Evolutionary conservation across 2,113 vertebrate genomes (phyloP), one percentile per base, ranked within the genome.

Genomic region (Murina feae): DNA sequence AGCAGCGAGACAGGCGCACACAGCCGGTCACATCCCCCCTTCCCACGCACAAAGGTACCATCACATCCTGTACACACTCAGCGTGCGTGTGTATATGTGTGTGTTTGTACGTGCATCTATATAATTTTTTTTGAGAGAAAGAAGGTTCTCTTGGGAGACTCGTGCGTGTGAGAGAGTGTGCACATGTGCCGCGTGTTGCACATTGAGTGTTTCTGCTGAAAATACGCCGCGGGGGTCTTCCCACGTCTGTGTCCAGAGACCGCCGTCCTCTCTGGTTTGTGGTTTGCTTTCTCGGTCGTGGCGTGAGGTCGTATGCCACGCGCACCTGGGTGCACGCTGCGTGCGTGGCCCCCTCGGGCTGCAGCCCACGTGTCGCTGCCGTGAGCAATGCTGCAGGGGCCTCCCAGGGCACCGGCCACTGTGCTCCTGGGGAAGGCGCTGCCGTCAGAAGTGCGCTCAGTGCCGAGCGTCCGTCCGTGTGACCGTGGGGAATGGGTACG

Each of bases 151-250:
- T 72, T 79, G 47, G 32, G 37, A 90, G 63, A 25, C 21, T 4
- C 10, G 8, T 32, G 17, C 30, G 51, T 13, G 16, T 35, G 23
- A 9, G 6, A 35, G 9, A 66, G 20, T 93, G 58, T 25, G 14
- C 44, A 44, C 44, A 44, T 44, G 44, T 44, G 4, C 35, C 66
- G 12, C 91, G 44, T 60, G 23, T 47, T 90, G 21, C 75, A 53
- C 23, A 25, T 32, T 65, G 58, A 65, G 35, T 51, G 93, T 80
- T 94, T 82, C 53, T 11, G 76, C 9, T 53, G 14, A 55, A 83
- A 72, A 68, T 47, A 30, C 20, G 3, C 51, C 76, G 82, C 32
- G 0, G 28, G 16, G 25, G 74, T 79, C 75, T 68, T n/a, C 51
- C 69, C n/a, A 14, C 72, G 28, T 74, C 47, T 53, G 6, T 68